These are phyloP conservation scores for Patella pellucida DNA, from an alignment of 2,888 invertebrate species.

Conservation along the genomic window DNA sequence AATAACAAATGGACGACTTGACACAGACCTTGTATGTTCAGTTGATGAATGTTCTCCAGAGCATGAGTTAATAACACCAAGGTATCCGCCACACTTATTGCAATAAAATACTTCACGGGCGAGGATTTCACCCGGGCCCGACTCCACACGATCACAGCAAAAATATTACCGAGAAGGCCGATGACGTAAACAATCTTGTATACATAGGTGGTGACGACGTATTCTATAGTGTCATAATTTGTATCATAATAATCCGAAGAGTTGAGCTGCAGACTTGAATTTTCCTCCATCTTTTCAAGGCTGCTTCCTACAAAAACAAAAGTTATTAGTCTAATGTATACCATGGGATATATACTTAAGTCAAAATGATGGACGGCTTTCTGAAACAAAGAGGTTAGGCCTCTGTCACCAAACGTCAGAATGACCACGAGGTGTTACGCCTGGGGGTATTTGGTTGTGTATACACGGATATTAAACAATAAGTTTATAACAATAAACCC, in stretches of 20 bases:
- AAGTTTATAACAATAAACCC: too few species aligned
- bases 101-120: conserved; percentile 34
- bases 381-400: too few species aligned
- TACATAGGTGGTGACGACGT: conserved; percentile 21
- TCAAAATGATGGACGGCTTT: too few species aligned
- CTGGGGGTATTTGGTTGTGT: too few species aligned
- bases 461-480: too few species aligned
- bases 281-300: neutral
- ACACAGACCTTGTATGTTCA: conserved; percentile 28
- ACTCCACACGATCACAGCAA: conserved; percentile 31
- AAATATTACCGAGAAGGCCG: conserved; percentile 29
- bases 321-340: too few species aligned
- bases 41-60: conserved; percentile 19
- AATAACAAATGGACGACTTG: conserved; percentile 33
- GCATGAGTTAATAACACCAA: conserved; percentile 30
- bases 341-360: too few species aligned
- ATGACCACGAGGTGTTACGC: too few species aligned
- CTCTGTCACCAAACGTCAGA: too few species aligned
- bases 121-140: conserved; percentile 19
- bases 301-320: too few species aligned
- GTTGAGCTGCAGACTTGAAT: neutral
- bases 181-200: conserved; percentile 29
- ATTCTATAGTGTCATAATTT: neutral
- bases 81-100: conserved; percentile 34
- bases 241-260: neutral